A percentile compares a stretch with the other conserved stretches of the same genome.
Conservation (phyloP, 2,113 vertebrate species). For the Urocolius indicus region DNA sequence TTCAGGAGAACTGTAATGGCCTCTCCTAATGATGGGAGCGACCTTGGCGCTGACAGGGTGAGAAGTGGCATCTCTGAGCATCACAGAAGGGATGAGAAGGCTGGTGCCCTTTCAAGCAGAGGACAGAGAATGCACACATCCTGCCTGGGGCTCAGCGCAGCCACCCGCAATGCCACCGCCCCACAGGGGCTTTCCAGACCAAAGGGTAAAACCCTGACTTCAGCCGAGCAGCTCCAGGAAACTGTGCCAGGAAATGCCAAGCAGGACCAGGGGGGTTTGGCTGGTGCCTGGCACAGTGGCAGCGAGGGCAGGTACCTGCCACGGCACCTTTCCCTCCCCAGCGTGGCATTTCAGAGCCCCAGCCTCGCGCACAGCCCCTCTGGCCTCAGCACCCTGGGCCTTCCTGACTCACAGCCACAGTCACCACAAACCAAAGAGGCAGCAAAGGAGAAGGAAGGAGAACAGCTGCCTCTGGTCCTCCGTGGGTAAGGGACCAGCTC, state of each 20-base stretch:
- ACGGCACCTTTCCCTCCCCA: neutral
- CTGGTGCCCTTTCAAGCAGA: neutral
- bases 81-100: neutral
- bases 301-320: neutral
- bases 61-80: neutral
- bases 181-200: rapidly evolving
- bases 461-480: neutral
- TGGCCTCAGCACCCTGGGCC: rapidly evolving
- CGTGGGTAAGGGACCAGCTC: neutral
- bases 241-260: neutral
- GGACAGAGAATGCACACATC: neutral
- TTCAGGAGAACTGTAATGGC: neutral
- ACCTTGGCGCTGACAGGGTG: conserved; percentile 16
- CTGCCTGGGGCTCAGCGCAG: neutral
- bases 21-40: neutral
- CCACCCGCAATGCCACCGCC: neutral
- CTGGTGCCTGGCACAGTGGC: neutral
- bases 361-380: neutral
- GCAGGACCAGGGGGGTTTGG: neutral
- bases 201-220: neutral
- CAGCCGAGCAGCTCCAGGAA: neutral
- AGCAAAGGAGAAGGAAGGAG: neutral
- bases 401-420: rapidly evolving
- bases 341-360: neutral
- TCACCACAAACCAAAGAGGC: too few relatives aligned